Percentiles rank a stretch among this genome's conserved stretches.
Conservation (phyloP, 2,888 invertebrate species). For the Nomada hirtipes region DNA sequence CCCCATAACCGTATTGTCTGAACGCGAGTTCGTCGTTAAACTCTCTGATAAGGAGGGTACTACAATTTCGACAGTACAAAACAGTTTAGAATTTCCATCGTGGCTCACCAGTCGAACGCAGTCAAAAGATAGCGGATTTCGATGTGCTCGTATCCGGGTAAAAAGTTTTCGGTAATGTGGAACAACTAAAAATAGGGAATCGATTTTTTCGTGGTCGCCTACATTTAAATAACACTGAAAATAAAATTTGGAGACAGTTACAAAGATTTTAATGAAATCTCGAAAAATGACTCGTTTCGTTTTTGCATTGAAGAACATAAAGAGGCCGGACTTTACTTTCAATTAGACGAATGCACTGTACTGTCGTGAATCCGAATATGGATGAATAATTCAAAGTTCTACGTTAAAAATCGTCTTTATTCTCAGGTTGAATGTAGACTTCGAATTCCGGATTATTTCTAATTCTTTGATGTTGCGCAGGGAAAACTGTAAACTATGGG, state of each 20-base stretch:
- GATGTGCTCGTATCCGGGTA: conserved; percentile 17
- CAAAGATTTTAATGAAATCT: neutral
- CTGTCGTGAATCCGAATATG: no score
- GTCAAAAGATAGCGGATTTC: conserved; percentile 30
- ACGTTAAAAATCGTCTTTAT: no score
- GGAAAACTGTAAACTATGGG: no score
- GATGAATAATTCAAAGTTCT: no score
- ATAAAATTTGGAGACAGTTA: no score
- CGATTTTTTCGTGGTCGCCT: neutral
- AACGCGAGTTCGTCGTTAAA: conserved; percentile 23
- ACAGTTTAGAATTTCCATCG: conserved; percentile 28
- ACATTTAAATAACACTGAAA: no score
- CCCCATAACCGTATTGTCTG: conserved; percentile 26
- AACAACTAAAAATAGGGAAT: conserved; percentile 8
- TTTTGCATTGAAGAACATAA: neutral
- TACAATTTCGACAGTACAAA: conserved; percentile 41
- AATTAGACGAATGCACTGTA: neutral
- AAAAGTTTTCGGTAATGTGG: conserved; percentile 31
- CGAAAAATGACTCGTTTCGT: neutral
- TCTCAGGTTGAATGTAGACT: no score
- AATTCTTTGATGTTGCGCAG: no score
- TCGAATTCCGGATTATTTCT: no score
- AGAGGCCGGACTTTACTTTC: conserved; percentile 16
- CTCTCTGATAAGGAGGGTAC: conserved; percentile 30
- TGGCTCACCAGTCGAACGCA: neutral